These are phyloP conservation scores for Hyppa rectilinea DNA, from an alignment of 2,888 invertebrate genomes.

Conservation along the genomic window DNA sequence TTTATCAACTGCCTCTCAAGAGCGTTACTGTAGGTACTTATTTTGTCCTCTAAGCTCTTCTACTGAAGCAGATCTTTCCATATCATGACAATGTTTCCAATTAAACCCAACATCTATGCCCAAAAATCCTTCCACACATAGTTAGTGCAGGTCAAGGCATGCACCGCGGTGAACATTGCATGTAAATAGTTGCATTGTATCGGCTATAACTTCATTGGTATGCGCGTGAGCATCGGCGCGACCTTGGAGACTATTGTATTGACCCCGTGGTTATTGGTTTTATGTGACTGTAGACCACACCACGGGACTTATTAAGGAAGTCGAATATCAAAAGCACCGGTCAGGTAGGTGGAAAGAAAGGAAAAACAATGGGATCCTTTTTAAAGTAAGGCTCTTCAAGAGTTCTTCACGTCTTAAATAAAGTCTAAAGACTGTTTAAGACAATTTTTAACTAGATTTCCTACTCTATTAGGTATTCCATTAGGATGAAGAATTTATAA, in stretches of 20 bases:
- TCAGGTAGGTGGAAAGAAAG: not conserved
- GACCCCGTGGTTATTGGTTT: slow-evolving; percentile 62
- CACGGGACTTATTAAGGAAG: slow-evolving; percentile 40
- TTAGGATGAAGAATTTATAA: no score
- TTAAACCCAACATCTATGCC: slow-evolving; percentile 8
- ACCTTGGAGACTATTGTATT: slow-evolving; percentile 53
- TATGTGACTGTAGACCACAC: slow-evolving; percentile 49
- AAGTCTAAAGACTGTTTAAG: no score
- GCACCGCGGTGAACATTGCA: slow-evolving; percentile 52
- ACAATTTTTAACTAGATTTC: no score
- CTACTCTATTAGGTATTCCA: no score
- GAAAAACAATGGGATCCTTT: slow-evolving; percentile 6
- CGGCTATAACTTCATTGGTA: slow-evolving; percentile 39
- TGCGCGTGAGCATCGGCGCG: slow-evolving; percentile 42
- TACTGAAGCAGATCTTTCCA: not conserved
- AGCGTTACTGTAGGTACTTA: no score
- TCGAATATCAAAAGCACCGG: not conserved
- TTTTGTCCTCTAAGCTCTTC: not conserved
- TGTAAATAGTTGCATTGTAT: slow-evolving; percentile 63
- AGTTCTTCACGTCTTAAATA: not conserved
- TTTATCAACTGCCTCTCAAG: not conserved
- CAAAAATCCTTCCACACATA: slow-evolving; percentile 50
- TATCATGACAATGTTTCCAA: not conserved
- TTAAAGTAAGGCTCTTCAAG: not conserved
- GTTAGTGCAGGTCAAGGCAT: slow-evolving; percentile 53